Evolutionary conservation across 2,888 invertebrate genomes (phyloP).

Genomic region (Hesperia comma): DNA sequence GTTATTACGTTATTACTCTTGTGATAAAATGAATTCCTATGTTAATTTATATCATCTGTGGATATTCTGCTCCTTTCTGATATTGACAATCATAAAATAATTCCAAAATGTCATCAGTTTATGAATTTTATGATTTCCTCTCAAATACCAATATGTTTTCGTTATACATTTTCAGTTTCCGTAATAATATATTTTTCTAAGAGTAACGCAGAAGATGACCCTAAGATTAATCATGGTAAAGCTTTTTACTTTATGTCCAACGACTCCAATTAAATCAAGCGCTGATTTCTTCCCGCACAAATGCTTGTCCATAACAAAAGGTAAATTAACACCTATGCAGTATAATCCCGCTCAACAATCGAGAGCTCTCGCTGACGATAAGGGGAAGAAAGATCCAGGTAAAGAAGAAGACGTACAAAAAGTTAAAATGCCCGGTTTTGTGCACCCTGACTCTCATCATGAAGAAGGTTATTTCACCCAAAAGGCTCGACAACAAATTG

Average conservation of each 20-base stretch:
- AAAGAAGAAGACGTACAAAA: slow-evolving; percentile 44
- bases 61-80: too few species aligned
- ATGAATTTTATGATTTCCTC: too few species aligned
- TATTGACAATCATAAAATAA: too few species aligned
- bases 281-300: neutral
- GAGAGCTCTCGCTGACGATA: slow-evolving; percentile 34
- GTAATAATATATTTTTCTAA: neutral
- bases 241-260: slow-evolving; percentile 38
- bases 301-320: slow-evolving; percentile 5
- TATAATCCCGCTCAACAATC: neutral
- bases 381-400: slow-evolving; percentile 31
- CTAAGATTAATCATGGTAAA: slow-evolving; percentile 17
- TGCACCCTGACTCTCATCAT: slow-evolving; percentile 48
- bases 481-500: slow-evolving; percentile 51
- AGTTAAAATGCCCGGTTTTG: slow-evolving; percentile 55
- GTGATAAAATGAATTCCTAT: too few species aligned
- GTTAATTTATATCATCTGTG: too few species aligned
- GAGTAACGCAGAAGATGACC: neutral
- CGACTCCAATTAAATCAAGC: slow-evolving; percentile 2
- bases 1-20: too few species aligned
- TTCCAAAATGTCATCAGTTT: too few species aligned
- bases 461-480: slow-evolving; percentile 56
- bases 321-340: neutral
- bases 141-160: too few species aligned
- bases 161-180: too few species aligned